Percentiles rank a stretch among this genome's conserved stretches.
Evolutionary conservation across 2,888 invertebrate species (phyloP).

Genomic region (Amphipoea lucens): DNA sequence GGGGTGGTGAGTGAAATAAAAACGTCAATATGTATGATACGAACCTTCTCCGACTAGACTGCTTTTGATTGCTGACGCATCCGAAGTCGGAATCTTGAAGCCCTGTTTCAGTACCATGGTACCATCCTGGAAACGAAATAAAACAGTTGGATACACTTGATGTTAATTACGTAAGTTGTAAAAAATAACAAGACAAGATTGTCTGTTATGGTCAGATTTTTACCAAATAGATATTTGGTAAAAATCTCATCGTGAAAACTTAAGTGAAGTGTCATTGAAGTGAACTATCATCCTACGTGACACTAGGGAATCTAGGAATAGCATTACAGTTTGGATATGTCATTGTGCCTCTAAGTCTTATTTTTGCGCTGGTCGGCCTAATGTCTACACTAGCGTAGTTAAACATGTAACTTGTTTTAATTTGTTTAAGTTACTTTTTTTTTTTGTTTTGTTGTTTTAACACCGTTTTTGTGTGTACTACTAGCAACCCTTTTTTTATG

Average conservation of each 20-base stretch:
- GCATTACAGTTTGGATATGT: background rate
- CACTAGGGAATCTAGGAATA: too few relatives aligned
- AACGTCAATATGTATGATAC: slow-evolving; percentile 34
- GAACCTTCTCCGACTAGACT: slow-evolving; percentile 75
- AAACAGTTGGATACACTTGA: background rate
- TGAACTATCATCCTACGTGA: too few relatives aligned
- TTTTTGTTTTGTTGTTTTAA: too few relatives aligned
- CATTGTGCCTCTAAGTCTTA: background rate
- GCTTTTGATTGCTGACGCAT: slow-evolving; percentile 74
- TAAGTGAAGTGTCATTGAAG: too few relatives aligned
- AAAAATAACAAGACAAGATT: background rate
- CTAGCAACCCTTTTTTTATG: too few relatives aligned
- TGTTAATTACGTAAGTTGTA: background rate
- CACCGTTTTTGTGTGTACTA: background rate
- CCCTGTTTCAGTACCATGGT: slow-evolving; percentile 88
- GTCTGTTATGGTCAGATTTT: too few relatives aligned
- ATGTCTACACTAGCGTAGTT: background rate
- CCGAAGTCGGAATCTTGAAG: slow-evolving; percentile 82
- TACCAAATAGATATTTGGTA: too few relatives aligned
- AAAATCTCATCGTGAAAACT: too few relatives aligned
- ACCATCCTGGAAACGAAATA: slow-evolving; percentile 79
- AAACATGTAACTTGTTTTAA: background rate
- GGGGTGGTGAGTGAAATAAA: background rate
- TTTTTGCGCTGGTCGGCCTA: background rate
- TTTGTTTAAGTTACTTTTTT: too few relatives aligned